phyloP scores from a whole-genome alignment of 2,797 vertebrate species.

The Chromobotia macracanthus region DNA sequence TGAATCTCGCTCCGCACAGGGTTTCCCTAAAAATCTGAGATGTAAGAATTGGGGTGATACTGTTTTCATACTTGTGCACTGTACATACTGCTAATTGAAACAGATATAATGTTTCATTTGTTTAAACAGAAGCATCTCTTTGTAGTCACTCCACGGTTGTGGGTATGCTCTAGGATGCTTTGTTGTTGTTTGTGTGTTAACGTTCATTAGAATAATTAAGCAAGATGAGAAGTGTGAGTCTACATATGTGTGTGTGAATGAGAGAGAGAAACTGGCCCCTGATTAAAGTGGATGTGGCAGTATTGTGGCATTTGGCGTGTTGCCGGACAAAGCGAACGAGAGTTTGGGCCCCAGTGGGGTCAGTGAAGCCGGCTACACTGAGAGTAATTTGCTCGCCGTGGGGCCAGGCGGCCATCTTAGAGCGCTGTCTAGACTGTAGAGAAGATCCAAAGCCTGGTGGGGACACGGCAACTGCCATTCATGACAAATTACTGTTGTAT shows the following conservation, averaged over 20 bases:
- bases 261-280: conserved; percentile 12
- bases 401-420: conserved; percentile 43
- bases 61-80: not conserved
- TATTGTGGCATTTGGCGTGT: conserved; percentile 2
- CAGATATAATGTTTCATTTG: conserved; percentile 55
- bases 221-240: conserved; percentile 40
- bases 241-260: not conserved
- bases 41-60: not conserved
- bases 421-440: conserved; percentile 31
- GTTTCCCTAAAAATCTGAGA: conserved; percentile 5
- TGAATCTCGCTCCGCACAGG: not conserved
- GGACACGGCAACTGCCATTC: conserved; percentile 30
- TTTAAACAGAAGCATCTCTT: conserved; percentile 49
- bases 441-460: conserved; percentile 20
- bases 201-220: conserved; percentile 61
- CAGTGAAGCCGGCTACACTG: conserved; percentile 18
- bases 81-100: conserved; percentile 44
- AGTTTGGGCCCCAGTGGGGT: conserved; percentile 19
- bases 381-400: conserved; percentile 42
- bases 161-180: conserved; percentile 53
- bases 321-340: not conserved
- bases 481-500: conserved; percentile 48
- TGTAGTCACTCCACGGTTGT: conserved; percentile 51
- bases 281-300: conserved; percentile 53
- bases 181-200: conserved; percentile 54